Conservation (phyloP, 2,113 vertebrate species). For the Diadophis punctatus region DNA sequence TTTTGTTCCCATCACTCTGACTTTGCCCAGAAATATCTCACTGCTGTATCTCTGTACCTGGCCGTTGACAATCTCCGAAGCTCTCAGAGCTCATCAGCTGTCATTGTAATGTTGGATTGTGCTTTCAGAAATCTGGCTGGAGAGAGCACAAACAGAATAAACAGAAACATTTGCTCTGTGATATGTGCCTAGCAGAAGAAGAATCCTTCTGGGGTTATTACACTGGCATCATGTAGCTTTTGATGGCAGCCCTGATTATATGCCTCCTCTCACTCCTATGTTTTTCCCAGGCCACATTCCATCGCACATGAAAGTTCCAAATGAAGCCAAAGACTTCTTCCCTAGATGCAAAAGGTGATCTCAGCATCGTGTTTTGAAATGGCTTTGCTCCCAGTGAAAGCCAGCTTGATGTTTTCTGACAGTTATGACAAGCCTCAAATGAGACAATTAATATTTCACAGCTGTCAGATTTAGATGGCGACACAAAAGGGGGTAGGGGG, state of each 20-base stretch:
- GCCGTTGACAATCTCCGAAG: constrained; percentile 1
- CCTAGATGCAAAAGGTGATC: constrained; percentile 1
- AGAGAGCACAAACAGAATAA: constrained; percentile 14
- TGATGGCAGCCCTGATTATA: background rate
- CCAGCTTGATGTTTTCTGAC: constrained; percentile 29
- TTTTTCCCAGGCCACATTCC: background rate
- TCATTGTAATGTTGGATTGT: constrained; percentile 1
- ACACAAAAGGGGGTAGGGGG: background rate
- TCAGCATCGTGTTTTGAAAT: constrained; percentile 14
- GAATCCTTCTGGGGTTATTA: background rate
- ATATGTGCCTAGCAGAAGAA: constrained; percentile 1
- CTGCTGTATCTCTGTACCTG: background rate
- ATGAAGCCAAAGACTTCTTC: background rate
- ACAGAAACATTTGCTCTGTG: constrained; percentile 2
- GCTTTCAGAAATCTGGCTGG: constrained; percentile 16
- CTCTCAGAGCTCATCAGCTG: background rate
- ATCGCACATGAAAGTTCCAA: background rate
- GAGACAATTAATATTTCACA: constrained; percentile 42
- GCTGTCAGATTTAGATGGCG: constrained; percentile 14
- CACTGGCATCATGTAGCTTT: background rate
- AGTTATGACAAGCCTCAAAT: constrained; percentile 30
- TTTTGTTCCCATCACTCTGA: constrained; percentile 4
- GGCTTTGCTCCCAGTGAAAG: constrained; percentile 17
- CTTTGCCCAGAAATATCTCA: constrained; percentile 8
- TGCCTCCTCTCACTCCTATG: background rate